These are phyloP conservation scores for Siderastrea radians DNA, from an alignment of 92 coral and sea anemone genomes.

Conservation along the genomic window DNA sequence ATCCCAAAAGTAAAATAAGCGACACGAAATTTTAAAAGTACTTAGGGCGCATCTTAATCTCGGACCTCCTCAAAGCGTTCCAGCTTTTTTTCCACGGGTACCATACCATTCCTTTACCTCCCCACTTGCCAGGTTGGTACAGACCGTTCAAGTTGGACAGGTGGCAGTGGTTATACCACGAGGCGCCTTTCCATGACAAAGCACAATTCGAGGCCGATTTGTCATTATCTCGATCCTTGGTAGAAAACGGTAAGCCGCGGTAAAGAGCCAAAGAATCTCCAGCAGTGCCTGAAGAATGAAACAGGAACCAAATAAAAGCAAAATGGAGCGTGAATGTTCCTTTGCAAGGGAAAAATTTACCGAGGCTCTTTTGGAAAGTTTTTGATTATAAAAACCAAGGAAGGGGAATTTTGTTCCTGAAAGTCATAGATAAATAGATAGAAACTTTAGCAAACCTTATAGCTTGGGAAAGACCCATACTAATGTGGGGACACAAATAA, in stretches of 20 bases:
- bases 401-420: too few relatives aligned
- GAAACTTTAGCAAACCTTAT: too few relatives aligned
- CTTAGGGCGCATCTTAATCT: neutral
- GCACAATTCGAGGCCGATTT: neutral
- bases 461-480: too few relatives aligned
- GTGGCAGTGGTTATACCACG: neutral
- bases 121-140: neutral
- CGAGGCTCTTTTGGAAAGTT: too few relatives aligned
- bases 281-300: neutral
- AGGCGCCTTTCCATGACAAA: neutral
- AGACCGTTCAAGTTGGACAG: neutral
- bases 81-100: neutral
- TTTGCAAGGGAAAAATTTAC: too few relatives aligned
- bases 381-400: too few relatives aligned
- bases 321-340: too few relatives aligned
- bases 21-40: neutral
- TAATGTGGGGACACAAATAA: too few relatives aligned
- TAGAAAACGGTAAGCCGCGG: neutral
- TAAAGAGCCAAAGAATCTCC: neutral
- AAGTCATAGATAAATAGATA: too few relatives aligned
- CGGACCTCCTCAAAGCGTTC: neutral
- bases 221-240: neutral
- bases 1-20: too few relatives aligned
- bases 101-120: neutral
- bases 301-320: too few relatives aligned